Evolutionary conservation across 2,888 invertebrate genomes (phyloP).

Genomic region (Candidula unifasciata): DNA sequence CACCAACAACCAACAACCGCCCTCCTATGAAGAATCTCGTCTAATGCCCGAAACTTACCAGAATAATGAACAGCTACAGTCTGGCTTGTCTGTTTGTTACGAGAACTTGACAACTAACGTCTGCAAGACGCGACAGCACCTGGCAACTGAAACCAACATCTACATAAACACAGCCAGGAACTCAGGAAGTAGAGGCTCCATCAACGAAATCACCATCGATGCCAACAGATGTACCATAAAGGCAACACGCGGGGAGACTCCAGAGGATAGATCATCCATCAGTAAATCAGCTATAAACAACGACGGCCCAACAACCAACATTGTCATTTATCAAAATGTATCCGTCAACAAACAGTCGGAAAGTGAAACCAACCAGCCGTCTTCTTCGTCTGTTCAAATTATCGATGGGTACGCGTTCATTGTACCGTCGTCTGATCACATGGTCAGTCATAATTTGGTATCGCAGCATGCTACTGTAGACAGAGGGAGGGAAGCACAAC

Average conservation of each 20-base stretch:
- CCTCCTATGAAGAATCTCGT: not conserved
- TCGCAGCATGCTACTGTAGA: no score
- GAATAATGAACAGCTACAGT: not conserved
- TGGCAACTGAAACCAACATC: conserved; percentile 9
- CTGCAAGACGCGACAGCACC: not conserved
- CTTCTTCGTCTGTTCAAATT: conserved; percentile 13
- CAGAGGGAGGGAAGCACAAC: no score
- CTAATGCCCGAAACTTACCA: not conserved
- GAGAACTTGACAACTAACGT: not conserved
- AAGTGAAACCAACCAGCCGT: not conserved
- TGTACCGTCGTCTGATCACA: not conserved
- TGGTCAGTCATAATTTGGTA: not conserved
- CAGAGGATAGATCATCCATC: not conserved
- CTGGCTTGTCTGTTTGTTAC: not conserved
- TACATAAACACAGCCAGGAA: not conserved
- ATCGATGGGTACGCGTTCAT: conserved; percentile 28
- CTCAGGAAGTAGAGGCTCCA: not conserved
- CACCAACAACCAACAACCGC: not conserved
- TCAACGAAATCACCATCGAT: conserved; percentile 17
- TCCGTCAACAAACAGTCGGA: not conserved
- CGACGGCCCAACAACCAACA: not conserved
- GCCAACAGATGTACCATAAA: not conserved
- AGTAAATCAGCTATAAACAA: not conserved
- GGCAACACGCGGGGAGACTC: not conserved
- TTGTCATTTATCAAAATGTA: not conserved